phyloP scores from a whole-genome alignment of 2,797 vertebrate genomes.

The Acrossocheilus fasciatus region DNA sequence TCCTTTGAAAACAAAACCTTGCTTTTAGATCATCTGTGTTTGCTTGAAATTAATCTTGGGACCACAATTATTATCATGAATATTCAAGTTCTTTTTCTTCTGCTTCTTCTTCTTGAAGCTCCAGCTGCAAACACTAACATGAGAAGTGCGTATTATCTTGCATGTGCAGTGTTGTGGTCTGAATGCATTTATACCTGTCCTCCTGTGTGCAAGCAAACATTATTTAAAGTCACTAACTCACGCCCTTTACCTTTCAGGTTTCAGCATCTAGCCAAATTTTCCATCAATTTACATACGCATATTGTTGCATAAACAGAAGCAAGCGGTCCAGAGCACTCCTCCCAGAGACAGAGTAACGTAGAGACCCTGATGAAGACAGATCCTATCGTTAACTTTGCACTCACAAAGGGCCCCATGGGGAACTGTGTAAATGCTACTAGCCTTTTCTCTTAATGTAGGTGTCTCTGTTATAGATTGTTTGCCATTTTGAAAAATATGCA shows the following conservation, averaged over 20 bases:
- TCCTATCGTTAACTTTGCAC: conserved; percentile 50
- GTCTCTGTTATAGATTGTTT: conserved; percentile 60
- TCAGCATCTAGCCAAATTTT: conserved; percentile 34
- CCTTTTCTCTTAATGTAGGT: conserved; percentile 51
- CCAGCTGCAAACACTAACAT: conserved; percentile 31
- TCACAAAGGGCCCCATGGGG: conserved; percentile 50
- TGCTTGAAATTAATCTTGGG: conserved; percentile 17
- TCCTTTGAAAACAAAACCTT: conserved; percentile 31
- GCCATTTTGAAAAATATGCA: conserved; percentile 66
- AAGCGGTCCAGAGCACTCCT: conserved; percentile 31
- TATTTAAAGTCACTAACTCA: conserved; percentile 55
- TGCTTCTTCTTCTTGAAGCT: neutral
- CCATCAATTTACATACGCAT: conserved; percentile 50
- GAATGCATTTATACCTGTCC: conserved; percentile 54
- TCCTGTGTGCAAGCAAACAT: conserved; percentile 39
- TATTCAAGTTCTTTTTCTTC: neutral
- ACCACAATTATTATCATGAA: conserved; percentile 26
- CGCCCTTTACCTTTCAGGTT: conserved; percentile 44
- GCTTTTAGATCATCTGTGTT: conserved; percentile 36
- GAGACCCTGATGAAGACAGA: conserved; percentile 57
- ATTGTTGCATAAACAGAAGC: conserved; percentile 38
- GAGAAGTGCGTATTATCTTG: conserved; percentile 32
- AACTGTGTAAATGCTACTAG: conserved; percentile 57
- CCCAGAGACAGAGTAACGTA: neutral
- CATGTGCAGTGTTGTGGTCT: conserved; percentile 38